Evolutionary conservation across 2,797 vertebrate genomes (phyloP), one percentile per base, ranked within the genome.

Genomic region (Toxotes lorentzi): DNA sequence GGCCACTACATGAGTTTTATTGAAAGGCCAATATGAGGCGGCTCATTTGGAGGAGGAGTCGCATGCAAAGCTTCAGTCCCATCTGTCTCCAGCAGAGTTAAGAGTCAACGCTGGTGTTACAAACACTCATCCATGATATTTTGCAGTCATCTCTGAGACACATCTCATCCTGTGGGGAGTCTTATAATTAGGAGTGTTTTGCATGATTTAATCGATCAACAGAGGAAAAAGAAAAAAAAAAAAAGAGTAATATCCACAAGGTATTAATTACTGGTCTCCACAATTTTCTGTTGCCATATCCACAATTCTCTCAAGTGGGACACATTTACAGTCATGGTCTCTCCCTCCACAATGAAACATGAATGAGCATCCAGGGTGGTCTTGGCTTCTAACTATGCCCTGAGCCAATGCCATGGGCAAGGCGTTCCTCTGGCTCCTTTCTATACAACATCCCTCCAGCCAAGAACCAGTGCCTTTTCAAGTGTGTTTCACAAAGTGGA

Each of bases 131-230:
- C 85, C 76, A 53, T 90, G 91, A 91, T 90, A 91, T 93, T 72
- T 93, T 93, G 78, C 87, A 89, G 89, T 90, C 83, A 81, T 83
- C 79, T 83, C 82, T 13, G 70, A 93, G 88, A 87, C 86, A 79
- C 79, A 81, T 72, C 62, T 76, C 79, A 83, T 93, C 86, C 89
- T 80, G 75, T 73, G 83, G 88, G 90, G 86, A 88, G 86, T 65
- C 66, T 84, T 89, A 90, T 93, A 93, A 93, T 94, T 94, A 93
- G 86, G 83, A 88, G 90, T 89, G 89, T 92, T 94, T 93, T 94
- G 91, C 91, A 90, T 92, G 92, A 94, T 94, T 93, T 93, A 89
- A 93, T 94, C 85, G 68, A 93, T 93, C 89, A 90, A 83, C 85
- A 87, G 86, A 76, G 68, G 62, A 32, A 48, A 59, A 59, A 81